phyloP scores from a whole-genome alignment of 2,888 invertebrate genomes.

The Pseudococcus viburni region DNA sequence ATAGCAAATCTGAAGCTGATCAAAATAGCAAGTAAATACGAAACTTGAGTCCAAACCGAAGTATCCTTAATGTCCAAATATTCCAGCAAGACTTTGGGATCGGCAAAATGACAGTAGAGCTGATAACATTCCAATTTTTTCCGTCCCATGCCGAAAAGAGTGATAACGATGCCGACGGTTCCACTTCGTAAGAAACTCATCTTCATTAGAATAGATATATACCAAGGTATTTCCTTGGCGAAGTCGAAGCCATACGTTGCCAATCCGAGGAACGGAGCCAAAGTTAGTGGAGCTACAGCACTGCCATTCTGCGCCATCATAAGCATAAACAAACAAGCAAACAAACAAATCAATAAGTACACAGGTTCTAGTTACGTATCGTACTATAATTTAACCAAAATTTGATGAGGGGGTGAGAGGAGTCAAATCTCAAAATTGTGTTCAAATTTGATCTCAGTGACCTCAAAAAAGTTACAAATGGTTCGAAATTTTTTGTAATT shows the following conservation, averaged over 20 bases:
- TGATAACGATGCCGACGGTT: slow-evolving; percentile 77
- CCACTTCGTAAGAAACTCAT: slow-evolving; percentile 79
- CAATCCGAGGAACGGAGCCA: slow-evolving; percentile 79
- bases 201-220: slow-evolving; percentile 78
- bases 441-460: too few species aligned
- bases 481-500: too few species aligned
- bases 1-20: slow-evolving; percentile 56
- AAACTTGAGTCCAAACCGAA: slow-evolving; percentile 60
- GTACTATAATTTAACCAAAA: too few species aligned
- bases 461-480: too few species aligned
- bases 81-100: slow-evolving; percentile 77
- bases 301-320: slow-evolving; percentile 77
- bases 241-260: slow-evolving; percentile 82
- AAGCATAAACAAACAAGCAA: background rate
- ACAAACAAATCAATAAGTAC: background rate
- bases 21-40: slow-evolving; percentile 44
- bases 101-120: slow-evolving; percentile 78
- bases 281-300: slow-evolving; percentile 78
- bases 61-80: slow-evolving; percentile 75
- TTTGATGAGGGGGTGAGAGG: too few species aligned
- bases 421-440: too few species aligned
- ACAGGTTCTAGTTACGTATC: too few species aligned
- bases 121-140: slow-evolving; percentile 75
- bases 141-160: slow-evolving; percentile 78
- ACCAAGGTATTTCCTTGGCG: slow-evolving; percentile 76